These are phyloP conservation scores for Thomomys bottae DNA, from an alignment of 2,113 vertebrate species.

Conservation along the genomic window DNA sequence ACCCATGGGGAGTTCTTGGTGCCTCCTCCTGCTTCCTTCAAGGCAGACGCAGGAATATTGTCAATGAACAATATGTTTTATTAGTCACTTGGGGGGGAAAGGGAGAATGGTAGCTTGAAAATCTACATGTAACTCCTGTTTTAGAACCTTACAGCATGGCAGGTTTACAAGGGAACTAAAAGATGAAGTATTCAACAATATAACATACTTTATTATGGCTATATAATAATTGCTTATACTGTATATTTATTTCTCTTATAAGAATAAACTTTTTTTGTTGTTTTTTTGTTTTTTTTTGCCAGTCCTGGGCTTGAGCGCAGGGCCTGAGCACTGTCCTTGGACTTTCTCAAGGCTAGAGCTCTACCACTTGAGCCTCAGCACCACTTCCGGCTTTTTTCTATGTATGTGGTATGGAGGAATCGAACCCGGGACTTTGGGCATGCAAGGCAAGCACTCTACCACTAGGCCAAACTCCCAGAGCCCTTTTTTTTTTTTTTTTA, in stretches of 20 bases:
- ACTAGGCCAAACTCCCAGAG: too few species aligned
- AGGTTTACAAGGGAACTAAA: constrained; percentile 9
- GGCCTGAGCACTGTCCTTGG: too few species aligned
- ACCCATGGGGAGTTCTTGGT: constrained; percentile 22
- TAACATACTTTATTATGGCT: neutral
- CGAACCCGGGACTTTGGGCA: too few species aligned
- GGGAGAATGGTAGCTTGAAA: constrained; percentile 26
- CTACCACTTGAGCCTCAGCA: too few species aligned
- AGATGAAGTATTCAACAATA: constrained; percentile 13
- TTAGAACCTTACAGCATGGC: neutral
- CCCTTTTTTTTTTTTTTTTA: too few species aligned
- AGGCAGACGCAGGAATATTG: neutral
- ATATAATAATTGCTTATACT: neutral
- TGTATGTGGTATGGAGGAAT: too few species aligned
- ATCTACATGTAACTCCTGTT: constrained; percentile 27
- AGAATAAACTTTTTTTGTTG: too few species aligned
- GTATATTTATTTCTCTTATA: constrained; percentile 3
- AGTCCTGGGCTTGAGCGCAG: too few species aligned
- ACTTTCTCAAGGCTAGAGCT: too few species aligned
- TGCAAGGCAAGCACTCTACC: too few species aligned
- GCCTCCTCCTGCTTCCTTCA: neutral
- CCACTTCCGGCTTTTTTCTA: too few species aligned
- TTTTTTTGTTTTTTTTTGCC: too few species aligned
- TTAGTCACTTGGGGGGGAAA: neutral
- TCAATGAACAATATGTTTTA: neutral